Conservation (phyloP, 2,113 vertebrate genomes). For the Phrynosoma blainvillii region DNA sequence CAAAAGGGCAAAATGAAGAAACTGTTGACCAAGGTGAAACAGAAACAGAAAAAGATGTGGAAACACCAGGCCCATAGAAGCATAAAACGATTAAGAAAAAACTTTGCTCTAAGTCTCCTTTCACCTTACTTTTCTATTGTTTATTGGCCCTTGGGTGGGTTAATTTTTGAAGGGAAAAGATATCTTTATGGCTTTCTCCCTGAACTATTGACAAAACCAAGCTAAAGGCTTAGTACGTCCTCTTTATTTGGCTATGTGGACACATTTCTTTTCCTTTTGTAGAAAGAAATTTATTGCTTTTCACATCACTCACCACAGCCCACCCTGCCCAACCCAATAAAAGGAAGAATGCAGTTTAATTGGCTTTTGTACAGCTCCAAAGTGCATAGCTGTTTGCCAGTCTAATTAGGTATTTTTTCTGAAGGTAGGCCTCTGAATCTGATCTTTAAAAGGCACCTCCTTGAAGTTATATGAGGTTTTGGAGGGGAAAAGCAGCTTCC, state of each 20-base stretch:
- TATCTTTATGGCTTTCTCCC: neutral
- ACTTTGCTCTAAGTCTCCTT: neutral
- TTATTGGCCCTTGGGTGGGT: neutral
- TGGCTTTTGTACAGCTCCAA: conserved; percentile 40
- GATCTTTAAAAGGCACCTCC: conserved; percentile 26
- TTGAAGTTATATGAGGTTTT: conserved; percentile 27
- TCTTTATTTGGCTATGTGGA: conserved; percentile 15
- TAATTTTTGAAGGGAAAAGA: neutral
- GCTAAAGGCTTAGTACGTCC: conserved; percentile 47
- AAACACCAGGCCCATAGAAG: neutral
- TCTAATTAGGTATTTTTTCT: conserved; percentile 55
- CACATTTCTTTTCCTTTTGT: conserved; percentile 15
- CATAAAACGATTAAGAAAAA: neutral
- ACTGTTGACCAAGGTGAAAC: neutral
- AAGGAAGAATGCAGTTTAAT: conserved; percentile 52
- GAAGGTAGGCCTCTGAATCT: conserved; percentile 6
- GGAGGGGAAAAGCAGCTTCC: neutral
- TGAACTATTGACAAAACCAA: conserved; percentile 5
- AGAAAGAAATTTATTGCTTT: conserved; percentile 50
- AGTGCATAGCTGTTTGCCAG: neutral
- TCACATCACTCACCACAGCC: conserved; percentile 48
- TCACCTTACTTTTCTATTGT: neutral
- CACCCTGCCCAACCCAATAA: conserved; percentile 37
- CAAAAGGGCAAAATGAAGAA: neutral
- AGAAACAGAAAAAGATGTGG: too few relatives aligned